Percentiles rank a stretch among this genome's conserved stretches.
Conservation (phyloP, 2,113 vertebrate species). For the Oryzias javanicus region DNA sequence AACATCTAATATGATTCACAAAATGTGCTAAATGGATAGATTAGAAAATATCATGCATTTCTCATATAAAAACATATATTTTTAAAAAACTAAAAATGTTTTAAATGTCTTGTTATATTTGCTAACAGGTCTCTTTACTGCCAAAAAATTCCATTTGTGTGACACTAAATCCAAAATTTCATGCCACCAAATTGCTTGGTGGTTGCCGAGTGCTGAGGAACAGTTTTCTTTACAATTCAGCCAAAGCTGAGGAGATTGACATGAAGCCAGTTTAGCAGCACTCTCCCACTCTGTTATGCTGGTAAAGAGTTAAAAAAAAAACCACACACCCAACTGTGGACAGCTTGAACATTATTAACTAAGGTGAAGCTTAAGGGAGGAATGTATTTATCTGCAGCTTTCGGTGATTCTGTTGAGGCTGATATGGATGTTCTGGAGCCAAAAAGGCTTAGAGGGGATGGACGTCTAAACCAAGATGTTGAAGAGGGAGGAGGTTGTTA, state of each 20-base stretch:
- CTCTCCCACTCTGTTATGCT: conserved; percentile 33
- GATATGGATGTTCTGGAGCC: conserved; percentile 31
- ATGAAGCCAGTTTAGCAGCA: conserved; percentile 51
- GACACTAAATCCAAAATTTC: conserved; percentile 58
- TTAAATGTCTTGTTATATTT: conserved; percentile 30
- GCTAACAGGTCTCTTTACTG: conserved; percentile 24
- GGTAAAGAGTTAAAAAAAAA: conserved; percentile 33
- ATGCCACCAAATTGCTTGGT: conserved; percentile 53
- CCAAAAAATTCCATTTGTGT: conserved; percentile 30
- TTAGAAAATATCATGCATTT: too few relatives aligned
- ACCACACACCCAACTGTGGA: conserved; percentile 22
- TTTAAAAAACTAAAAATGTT: conserved; percentile 8
- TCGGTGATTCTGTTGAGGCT: conserved; percentile 24
- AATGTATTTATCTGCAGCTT: conserved; percentile 32
- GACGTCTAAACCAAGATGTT: conserved; percentile 19
- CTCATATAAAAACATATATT: neutral
- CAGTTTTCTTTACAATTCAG: conserved; percentile 51
- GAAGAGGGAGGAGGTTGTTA: conserved; percentile 39
- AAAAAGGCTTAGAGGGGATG: conserved; percentile 40
- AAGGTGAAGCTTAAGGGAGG: conserved; percentile 23
- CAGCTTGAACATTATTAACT: conserved; percentile 35
- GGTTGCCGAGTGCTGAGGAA: conserved; percentile 61
- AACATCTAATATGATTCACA: too few relatives aligned
- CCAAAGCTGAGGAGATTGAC: conserved; percentile 48
- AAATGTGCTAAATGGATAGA: too few relatives aligned